Evolutionary conservation across 2,888 invertebrate species (phyloP).

Genomic region (Diogma glabrata): DNA sequence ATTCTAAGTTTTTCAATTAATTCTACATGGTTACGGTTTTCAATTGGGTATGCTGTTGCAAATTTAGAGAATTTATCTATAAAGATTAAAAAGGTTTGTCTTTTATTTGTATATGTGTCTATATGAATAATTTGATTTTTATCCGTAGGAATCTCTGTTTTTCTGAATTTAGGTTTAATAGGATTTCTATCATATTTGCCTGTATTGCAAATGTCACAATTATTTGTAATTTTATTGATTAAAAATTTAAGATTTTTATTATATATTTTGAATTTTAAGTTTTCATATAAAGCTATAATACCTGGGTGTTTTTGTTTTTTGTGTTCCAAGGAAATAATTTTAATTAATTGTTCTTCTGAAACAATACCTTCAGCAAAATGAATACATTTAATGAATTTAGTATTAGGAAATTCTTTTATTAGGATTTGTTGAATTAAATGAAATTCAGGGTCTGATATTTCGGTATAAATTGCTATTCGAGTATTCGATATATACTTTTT

Average conservation of each 20-base stretch:
- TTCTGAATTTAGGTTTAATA: neutral
- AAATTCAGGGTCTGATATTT: conserved; percentile 11
- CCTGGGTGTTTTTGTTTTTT: neutral
- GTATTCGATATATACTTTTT: conserved; percentile 1
- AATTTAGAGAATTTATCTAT: conserved; percentile 12
- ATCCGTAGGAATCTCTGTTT: conserved; percentile 1
- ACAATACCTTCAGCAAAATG: neutral
- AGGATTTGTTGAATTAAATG: conserved; percentile 3
- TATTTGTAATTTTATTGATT: neutral
- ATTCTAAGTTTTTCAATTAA: conserved; percentile 9
- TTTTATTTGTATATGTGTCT: conserved; percentile 6
- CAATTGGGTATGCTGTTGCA: conserved; percentile 5
- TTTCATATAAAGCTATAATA: neutral
- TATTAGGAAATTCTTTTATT: neutral
- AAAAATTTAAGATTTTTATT: neutral
- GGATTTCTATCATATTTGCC: conserved; percentile 2
- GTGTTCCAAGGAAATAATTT: neutral
- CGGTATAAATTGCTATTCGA: conserved; percentile 11
- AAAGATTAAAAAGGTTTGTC: conserved; percentile 5
- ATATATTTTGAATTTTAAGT: neutral
- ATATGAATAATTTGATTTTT: conserved; percentile 5
- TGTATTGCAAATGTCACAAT: neutral
- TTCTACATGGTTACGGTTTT: conserved; percentile 1
- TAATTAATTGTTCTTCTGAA: neutral
- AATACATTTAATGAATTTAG: neutral